Evolutionary conservation across 2,797 vertebrate species (phyloP).

Genomic region (Pangasius mekongensis): DNA sequence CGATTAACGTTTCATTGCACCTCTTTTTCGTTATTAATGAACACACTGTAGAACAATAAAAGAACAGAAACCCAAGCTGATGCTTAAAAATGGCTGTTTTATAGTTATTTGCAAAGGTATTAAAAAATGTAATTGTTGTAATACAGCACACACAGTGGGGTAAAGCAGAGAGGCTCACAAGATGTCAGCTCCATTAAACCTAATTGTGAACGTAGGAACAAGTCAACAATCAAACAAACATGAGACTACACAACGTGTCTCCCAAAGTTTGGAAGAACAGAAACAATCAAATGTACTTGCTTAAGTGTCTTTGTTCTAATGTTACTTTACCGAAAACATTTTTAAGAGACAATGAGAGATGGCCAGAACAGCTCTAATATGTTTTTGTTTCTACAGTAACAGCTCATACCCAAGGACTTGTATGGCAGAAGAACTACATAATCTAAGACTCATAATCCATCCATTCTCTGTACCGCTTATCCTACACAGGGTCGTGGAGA

Average conservation of each 20-base stretch:
- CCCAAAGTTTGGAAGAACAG: neutral
- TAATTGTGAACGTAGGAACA: neutral
- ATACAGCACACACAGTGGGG: slow-evolving; percentile 47
- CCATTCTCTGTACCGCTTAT: too few species aligned
- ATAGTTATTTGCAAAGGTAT: slow-evolving; percentile 66
- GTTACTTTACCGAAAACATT: neutral
- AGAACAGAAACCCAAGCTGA: slow-evolving; percentile 55
- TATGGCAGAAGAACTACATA: too few species aligned
- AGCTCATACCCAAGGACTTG: too few species aligned
- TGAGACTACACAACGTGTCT: neutral
- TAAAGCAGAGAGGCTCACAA: neutral
- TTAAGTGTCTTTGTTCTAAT: neutral
- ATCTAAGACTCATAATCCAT: too few species aligned
- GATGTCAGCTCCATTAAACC: neutral
- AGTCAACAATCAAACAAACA: neutral
- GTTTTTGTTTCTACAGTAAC: too few species aligned
- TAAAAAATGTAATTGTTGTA: slow-evolving; percentile 56
- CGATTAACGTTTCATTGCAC: slow-evolving; percentile 23
- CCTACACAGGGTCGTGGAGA: too few species aligned
- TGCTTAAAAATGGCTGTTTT: slow-evolving; percentile 51
- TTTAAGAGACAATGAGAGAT: neutral
- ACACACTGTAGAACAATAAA: slow-evolving; percentile 48
- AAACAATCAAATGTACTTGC: neutral
- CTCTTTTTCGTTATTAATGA: slow-evolving; percentile 41
- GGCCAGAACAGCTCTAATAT: neutral